phyloP scores from a whole-genome alignment of 2,888 invertebrate species.

The Dynastes maya region DNA sequence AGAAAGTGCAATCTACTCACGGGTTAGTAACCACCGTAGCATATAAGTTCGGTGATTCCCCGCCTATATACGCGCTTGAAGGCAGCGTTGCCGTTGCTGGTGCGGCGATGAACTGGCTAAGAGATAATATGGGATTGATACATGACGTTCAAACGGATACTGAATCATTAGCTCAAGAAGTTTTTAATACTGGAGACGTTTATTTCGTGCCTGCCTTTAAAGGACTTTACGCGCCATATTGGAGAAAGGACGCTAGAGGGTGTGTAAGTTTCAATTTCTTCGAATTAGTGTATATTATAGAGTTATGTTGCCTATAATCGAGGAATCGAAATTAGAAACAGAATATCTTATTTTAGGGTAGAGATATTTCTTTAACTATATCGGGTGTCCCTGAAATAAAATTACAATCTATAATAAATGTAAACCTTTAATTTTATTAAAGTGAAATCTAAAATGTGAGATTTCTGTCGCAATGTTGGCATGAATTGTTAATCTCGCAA shows the following conservation, averaged over 20 bases:
- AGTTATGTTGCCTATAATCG: too few relatives aligned
- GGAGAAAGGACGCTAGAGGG: slow-evolving; percentile 97
- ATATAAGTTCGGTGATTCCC: slow-evolving; percentile 91
- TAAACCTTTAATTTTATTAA: too few relatives aligned
- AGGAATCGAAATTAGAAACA: too few relatives aligned
- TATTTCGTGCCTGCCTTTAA: slow-evolving; percentile 99
- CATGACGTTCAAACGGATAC: slow-evolving; percentile 81
- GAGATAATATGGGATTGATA: slow-evolving; percentile 92
- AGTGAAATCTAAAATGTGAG: too few relatives aligned
- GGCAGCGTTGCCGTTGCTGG: slow-evolving; percentile 96
- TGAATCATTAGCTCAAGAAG: slow-evolving; percentile 74
- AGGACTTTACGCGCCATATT: slow-evolving; percentile 97
- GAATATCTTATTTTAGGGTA: too few relatives aligned
- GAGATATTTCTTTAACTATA: too few relatives aligned
- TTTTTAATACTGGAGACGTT: slow-evolving; percentile 93
- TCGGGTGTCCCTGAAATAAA: too few relatives aligned
- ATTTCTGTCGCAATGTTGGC: too few relatives aligned
- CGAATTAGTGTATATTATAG: neutral
- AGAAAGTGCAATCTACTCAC: slow-evolving; percentile 89
- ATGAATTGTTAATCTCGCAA: too few relatives aligned
- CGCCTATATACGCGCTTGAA: slow-evolving; percentile 94
- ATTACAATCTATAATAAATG: too few relatives aligned
- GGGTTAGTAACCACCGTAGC: slow-evolving; percentile 97
- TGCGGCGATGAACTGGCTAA: slow-evolving; percentile 92
- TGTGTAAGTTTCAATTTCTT: slow-evolving; percentile 69